These are phyloP conservation scores for Zaprionus capensis DNA, from an alignment of 1,140 invertebrate genomes.

Conservation along the genomic window DNA sequence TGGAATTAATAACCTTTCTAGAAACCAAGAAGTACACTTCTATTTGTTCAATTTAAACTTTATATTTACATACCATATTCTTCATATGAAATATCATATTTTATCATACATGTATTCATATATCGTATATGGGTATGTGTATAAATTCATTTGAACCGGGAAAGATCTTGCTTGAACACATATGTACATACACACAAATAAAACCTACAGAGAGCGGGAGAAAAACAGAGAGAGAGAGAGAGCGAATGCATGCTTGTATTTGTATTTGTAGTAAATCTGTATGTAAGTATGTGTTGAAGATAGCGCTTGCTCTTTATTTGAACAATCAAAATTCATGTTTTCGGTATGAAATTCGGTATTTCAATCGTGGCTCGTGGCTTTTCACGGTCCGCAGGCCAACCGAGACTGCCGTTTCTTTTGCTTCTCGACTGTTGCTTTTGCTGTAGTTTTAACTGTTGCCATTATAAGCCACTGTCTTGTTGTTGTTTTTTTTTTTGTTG, in stretches of 20 bases:
- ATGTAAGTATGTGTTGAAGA: constrained; percentile 32
- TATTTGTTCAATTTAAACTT: too few species aligned
- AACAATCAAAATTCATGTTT: constrained; percentile 79
- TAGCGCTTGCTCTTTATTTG: constrained; percentile 67
- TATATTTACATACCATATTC: too few species aligned
- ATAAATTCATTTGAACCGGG: background rate
- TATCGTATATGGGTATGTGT: too few species aligned
- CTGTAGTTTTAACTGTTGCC: constrained; percentile 11
- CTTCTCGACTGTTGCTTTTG: constrained; percentile 65
- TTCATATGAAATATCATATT: too few species aligned
- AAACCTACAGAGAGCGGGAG: background rate
- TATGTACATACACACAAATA: background rate
- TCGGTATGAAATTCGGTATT: constrained; percentile 82
- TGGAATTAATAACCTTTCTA: too few species aligned
- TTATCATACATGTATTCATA: too few species aligned
- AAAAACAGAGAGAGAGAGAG: background rate
- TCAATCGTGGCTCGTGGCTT: constrained; percentile 83
- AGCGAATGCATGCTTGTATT: background rate
- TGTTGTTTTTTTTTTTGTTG: constrained; percentile 15
- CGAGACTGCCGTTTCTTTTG: constrained; percentile 79
- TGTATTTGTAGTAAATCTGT: constrained; percentile 6
- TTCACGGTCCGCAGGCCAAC: constrained; percentile 81
- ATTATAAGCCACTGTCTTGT: constrained; percentile 28
- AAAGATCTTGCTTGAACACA: background rate
- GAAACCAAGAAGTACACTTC: too few species aligned